A percentile compares a stretch with the other conserved stretches of the same genome.
These are phyloP conservation scores for Tortricodes alternella DNA, from an alignment of 2,888 invertebrate species.

Conservation along the genomic window DNA sequence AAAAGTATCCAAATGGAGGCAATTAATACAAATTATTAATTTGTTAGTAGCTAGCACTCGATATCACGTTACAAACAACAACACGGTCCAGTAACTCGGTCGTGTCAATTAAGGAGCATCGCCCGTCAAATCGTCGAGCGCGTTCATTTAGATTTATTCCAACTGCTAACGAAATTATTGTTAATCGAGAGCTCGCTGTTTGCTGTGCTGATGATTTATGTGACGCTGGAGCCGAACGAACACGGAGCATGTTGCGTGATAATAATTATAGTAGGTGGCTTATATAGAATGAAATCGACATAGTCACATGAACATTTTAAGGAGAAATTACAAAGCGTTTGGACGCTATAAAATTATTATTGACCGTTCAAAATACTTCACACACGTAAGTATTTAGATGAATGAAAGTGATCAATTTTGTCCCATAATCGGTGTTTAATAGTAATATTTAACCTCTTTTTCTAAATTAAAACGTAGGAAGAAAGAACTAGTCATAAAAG, in stretches of 20 bases:
- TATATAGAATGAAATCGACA: not conserved
- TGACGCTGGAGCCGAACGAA: conserved; percentile 23
- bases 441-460: no score
- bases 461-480: no score
- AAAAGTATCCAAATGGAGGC: conserved; percentile 3
- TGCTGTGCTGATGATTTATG: conserved; percentile 29
- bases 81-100: conserved; percentile 64
- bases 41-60: conserved; percentile 51
- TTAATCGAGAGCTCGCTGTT: conserved; percentile 47
- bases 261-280: conserved; percentile 1
- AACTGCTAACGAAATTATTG: conserved; percentile 65
- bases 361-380: no score
- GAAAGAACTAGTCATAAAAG: no score
- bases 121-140: conserved; percentile 39
- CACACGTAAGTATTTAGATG: no score
- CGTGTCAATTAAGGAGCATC: conserved; percentile 68
- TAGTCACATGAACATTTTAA: not conserved
- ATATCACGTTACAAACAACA: conserved; percentile 58
- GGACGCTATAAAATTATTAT: no score
- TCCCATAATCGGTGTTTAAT: no score
- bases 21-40: conserved; percentile 51
- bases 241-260: conserved; percentile 33
- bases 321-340: not conserved
- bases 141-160: conserved; percentile 69
- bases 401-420: no score